phyloP scores from a whole-genome alignment of 2,797 vertebrate species.

The Parotocinclus haroldoi region DNA sequence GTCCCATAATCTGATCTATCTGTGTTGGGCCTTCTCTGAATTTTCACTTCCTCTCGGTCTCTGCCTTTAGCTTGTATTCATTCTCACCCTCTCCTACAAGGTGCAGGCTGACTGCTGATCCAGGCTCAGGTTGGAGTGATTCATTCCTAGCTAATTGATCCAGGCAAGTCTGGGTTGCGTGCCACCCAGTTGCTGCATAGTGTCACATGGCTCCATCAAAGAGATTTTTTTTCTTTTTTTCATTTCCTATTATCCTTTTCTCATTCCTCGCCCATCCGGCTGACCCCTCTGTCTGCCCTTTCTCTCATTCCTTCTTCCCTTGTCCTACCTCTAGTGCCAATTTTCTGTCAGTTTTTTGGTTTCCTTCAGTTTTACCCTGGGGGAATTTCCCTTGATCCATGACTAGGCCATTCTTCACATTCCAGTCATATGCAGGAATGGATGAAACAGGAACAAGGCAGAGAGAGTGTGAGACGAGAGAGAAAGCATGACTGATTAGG shows the following conservation, averaged over 20 bases:
- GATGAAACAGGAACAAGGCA: conserved; percentile 27
- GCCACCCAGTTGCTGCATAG: conserved; percentile 35
- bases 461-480: conserved; percentile 13
- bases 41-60: conserved; percentile 40
- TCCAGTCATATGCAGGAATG: conserved; percentile 60
- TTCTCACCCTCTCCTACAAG: conserved; percentile 22
- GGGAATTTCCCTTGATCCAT: conserved; percentile 59
- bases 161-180: conserved; percentile 14
- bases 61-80: conserved; percentile 8
- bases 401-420: conserved; percentile 69
- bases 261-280: conserved; percentile 28
- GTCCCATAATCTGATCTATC: conserved; percentile 66
- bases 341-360: conserved; percentile 40
- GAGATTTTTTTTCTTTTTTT: conserved; percentile 37
- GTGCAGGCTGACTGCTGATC: conserved; percentile 31
- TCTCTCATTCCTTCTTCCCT: conserved; percentile 40
- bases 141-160: conserved; percentile 44
- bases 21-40: conserved; percentile 21
- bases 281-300: conserved; percentile 37
- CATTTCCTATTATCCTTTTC: conserved; percentile 15
- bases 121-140: conserved; percentile 36
- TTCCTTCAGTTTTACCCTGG: conserved; percentile 33
- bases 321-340: conserved; percentile 27
- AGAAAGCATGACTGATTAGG: conserved; percentile 46
- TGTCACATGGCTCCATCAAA: conserved; percentile 27